These are phyloP conservation scores for Centropus bengalensis DNA, from an alignment of 2,113 vertebrate genomes.

Conservation along the genomic window DNA sequence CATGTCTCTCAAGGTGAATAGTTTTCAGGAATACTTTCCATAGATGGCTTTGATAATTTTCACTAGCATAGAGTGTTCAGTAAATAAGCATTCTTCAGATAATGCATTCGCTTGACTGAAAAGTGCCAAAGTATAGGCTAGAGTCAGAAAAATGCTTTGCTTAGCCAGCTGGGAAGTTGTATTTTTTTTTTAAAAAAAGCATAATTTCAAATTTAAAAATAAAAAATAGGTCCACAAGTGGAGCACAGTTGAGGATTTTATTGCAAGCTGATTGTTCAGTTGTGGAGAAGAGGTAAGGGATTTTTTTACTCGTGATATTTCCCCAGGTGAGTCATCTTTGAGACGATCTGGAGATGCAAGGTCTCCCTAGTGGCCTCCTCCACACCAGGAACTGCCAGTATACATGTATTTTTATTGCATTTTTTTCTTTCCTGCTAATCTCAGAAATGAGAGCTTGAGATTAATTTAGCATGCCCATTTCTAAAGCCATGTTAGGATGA, in stretches of 20 bases:
- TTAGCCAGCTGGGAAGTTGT: background rate
- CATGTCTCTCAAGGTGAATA: background rate
- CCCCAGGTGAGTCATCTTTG: background rate
- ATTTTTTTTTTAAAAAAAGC: background rate
- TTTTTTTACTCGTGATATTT: background rate
- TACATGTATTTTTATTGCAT: background rate
- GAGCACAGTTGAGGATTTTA: background rate
- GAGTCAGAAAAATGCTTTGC: background rate
- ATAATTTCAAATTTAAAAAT: background rate
- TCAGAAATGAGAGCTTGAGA: background rate
- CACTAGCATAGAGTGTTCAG: background rate
- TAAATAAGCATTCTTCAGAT: background rate
- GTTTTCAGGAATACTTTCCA: background rate
- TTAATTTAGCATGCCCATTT: background rate
- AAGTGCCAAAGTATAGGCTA: background rate
- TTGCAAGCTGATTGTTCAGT: background rate
- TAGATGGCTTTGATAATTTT: background rate
- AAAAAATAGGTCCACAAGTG: background rate
- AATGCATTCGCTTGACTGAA: background rate
- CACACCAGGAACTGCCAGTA: background rate
- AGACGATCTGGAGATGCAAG: background rate
- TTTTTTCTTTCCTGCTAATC: background rate
- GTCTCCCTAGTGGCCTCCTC: background rate
- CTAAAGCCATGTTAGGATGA: background rate
- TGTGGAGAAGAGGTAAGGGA: background rate